Base-by-base conservation (phyloP, 2,888 invertebrate genomes). In the Priocnemis perturbator region DNA sequence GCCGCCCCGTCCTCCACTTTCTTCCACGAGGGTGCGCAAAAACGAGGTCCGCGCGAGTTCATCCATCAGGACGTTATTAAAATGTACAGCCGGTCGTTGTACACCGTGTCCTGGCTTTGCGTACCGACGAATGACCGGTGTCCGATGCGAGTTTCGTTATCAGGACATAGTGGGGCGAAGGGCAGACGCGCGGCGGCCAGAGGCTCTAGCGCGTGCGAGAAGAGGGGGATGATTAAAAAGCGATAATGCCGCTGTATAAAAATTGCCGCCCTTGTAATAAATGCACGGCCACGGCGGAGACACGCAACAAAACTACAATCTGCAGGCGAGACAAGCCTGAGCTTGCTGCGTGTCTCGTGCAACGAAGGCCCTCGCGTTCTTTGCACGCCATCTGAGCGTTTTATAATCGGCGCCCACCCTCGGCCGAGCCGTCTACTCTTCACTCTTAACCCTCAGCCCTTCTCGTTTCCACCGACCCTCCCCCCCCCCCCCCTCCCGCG, bases 231-330 rank as follows among this genome's bases (percentile, higher is more conserved):
- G 64, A 81, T 76, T 71, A 80, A 80, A 80, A 82, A 81, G 78
- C 82, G 80, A 85, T 84, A 84, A 84, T 80, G 73, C 74, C 71
- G 66, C 69, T 57, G 69, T 74, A 81, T 78, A 79, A 83, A 83
- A 83, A 82, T 82, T 83, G 79, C 78, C 72, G 77, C 76, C 64
- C 74, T 68, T 71, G 77, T 84, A 83, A 85, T 83, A 82, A 86
- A 86, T 83, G 83, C 81, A 81, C 83, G 81, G 78, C 77, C 60
- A 70, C 78, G 37, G 37, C 37, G 37, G 78, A 82, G 82, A 84
- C 87, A 86, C 81, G 87, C 86, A 86, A 87, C 80, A 82, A 82
- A 81, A 81, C 78, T 84, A 79, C 76, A 83, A 82, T 81, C 78
- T 76, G 69, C 70, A 67, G 69, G 78, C 75, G 58, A 64, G 67